A percentile compares a stretch with the other conserved stretches of the same genome.
These are phyloP conservation scores for Holotrichia oblita DNA, from an alignment of 1,140 invertebrate genomes.

Conservation along the genomic window DNA sequence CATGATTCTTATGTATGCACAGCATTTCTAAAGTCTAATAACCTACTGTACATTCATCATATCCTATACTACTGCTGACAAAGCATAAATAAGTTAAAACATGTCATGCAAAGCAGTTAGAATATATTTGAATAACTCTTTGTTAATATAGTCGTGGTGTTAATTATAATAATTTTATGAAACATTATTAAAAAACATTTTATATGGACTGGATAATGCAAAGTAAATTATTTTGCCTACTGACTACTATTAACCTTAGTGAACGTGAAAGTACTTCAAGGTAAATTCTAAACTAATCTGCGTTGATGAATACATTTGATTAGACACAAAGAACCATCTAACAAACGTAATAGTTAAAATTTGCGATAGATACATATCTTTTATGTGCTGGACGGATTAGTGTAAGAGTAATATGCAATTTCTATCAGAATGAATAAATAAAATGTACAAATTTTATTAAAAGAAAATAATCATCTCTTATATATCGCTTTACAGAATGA, in stretches of 20 bases:
- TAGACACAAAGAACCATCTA: no score
- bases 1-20: neutral
- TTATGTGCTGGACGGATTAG: no score
- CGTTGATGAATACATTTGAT: no score
- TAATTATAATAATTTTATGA: neutral
- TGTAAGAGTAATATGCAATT: no score
- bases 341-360: no score
- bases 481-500: no score
- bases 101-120: neutral
- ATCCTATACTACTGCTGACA: neutral
- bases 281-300: neutral
- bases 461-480: no score
- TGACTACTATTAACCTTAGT: neutral
- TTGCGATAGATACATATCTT: no score
- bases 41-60: neutral
- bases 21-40: neutral
- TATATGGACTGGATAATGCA: neutral
- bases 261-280: constrained; percentile 12
- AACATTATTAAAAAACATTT: neutral
- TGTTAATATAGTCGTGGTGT: neutral
- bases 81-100: neutral
- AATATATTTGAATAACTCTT: neutral
- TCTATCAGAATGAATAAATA: no score
- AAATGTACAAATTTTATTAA: no score
- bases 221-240: neutral